Evolutionary conservation across 2,888 invertebrate species (phyloP), one percentile per base, ranked within the genome.

Genomic region (Zygaena filipendulae): DNA sequence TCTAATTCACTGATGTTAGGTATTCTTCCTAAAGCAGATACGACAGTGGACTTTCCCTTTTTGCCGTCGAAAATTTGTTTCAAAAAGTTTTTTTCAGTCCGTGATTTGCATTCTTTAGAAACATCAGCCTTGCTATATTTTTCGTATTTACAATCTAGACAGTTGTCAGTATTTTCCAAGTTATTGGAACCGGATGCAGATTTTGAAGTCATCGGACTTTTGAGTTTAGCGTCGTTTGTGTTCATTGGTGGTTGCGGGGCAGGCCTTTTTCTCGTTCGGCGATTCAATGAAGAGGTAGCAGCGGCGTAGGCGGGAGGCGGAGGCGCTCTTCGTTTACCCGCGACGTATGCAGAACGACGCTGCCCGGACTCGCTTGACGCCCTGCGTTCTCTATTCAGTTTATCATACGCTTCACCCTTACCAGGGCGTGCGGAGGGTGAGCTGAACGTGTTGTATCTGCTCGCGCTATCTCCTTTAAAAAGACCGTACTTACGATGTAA

Each of bases 1-100:
- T 92, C 91, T 36, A 91, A 62, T 57, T 91, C 90, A 50, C 90
- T 91, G 41, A 91, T 90, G 53, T 87, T 91, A 0, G 88, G 87
- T 79, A 46, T 83, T 81, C 57, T 88, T 46, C 43, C 84, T 72
- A 64, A 43, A 12, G 58, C 35, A 11, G 58, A 54, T 35, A 72
- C 71, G 25, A 60, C 48, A 9, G 48, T 46, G 3, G 75, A 70
- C 44, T 63, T 62, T 45, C 68, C 61, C 44, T 77, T 69, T 48
- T 67, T 59, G 49, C 52, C 52, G 39, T 82, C 66, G 57, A 83
- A 67, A 46, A 79, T 53, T 40, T 80, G 81, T 47, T 84, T 75
- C 11, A 83, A 57, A 48, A 82, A 83, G 25, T 74, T 81, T 39
- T 79, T 82, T 47, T 86, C 86, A 6, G 77, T 58, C 29, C 66